phyloP scores from a whole-genome alignment of 2,113 vertebrate genomes.

The Calidris pygmaea region DNA sequence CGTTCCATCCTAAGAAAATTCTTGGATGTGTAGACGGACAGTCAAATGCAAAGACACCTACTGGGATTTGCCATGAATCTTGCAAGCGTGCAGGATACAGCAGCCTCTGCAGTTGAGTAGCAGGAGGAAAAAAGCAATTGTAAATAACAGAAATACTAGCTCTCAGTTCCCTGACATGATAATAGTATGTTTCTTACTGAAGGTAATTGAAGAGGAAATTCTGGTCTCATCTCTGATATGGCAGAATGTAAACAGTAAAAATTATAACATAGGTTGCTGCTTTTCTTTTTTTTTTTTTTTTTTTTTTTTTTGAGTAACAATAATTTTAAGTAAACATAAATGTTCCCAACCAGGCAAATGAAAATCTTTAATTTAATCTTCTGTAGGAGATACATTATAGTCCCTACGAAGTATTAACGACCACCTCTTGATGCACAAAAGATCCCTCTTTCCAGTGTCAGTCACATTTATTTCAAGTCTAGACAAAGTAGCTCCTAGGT shows the following conservation, averaged over 20 bases:
- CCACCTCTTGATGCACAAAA: background rate
- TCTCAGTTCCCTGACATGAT: background rate
- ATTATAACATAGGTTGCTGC: background rate
- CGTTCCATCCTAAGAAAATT: background rate
- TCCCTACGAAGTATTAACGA: background rate
- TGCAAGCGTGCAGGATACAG: background rate
- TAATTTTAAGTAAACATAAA: background rate
- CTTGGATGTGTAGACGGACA: too few relatives aligned
- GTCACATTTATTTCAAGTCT: background rate
- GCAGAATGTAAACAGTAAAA: background rate
- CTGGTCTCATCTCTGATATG: background rate
- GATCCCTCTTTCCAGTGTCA: background rate
- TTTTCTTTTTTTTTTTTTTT: background rate
- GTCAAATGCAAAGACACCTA: fast-evolving
- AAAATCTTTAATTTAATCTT: background rate
- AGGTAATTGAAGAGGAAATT: background rate
- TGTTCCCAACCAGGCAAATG: background rate
- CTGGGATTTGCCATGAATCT: background rate
- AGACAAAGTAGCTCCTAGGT: slow-evolving; percentile 9
- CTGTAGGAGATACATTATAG: background rate
- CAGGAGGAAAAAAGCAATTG: background rate
- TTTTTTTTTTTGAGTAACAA: background rate
- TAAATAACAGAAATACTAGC: background rate
- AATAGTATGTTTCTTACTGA: background rate
- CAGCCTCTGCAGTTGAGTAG: background rate